Conservation (phyloP, 2,113 vertebrate genomes). For the Ptilorrhoa leucosticta region DNA sequence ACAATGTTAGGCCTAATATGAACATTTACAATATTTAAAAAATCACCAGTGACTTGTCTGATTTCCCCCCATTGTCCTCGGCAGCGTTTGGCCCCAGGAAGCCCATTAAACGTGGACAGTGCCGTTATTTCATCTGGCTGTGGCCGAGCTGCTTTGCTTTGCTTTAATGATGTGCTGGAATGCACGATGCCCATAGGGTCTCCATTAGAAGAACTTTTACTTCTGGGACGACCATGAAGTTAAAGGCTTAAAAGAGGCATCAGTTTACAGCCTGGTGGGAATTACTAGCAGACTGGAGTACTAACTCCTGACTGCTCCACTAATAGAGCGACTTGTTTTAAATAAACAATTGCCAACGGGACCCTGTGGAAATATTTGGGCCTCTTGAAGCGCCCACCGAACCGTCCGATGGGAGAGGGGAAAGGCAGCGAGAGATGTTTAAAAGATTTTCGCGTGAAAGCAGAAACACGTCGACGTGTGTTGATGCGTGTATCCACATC, state of each 20-base stretch:
- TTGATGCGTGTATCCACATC: neutral
- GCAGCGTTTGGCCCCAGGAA: conserved; percentile 81
- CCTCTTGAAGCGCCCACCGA: conserved; percentile 56
- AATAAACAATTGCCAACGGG: conserved; percentile 78
- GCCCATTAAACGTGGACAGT: conserved; percentile 84
- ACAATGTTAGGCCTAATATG: conserved; percentile 56
- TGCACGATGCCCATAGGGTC: conserved; percentile 88
- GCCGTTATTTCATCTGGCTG: conserved; percentile 88
- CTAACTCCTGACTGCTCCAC: conserved; percentile 77
- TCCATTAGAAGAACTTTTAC: conserved; percentile 89
- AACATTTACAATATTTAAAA: conserved; percentile 57
- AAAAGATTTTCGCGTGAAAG: neutral
- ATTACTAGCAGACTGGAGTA: conserved; percentile 74
- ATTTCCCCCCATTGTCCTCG: conserved; percentile 65
- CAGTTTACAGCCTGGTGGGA: conserved; percentile 89
- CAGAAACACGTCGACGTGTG: neutral
- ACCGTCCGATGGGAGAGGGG: conserved; percentile 21
- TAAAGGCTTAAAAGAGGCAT: conserved; percentile 85
- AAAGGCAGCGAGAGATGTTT: neutral
- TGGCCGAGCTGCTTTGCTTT: conserved; percentile 82
- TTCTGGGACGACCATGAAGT: conserved; percentile 80
- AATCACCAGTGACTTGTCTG: conserved; percentile 63
- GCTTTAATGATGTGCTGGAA: conserved; percentile 94
- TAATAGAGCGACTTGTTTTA: conserved; percentile 79
- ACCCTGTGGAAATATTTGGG: conserved; percentile 60